phyloP scores from a whole-genome alignment of 1,140 invertebrate species.

The Trissolcus basalis region DNA sequence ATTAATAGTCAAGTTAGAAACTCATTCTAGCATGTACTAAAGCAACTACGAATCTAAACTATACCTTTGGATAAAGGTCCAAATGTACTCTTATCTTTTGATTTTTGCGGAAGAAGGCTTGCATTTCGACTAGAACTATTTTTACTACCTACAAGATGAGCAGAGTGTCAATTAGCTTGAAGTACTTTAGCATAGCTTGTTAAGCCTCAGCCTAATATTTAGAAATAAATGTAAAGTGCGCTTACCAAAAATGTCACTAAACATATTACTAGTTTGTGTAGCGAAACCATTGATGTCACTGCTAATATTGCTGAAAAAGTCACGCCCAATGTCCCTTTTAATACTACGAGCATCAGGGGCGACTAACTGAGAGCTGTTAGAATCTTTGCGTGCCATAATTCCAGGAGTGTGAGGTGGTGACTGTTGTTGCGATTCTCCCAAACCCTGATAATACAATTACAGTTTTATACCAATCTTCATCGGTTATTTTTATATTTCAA shows the following conservation, averaged over 20 bases:
- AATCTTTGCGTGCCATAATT: conserved; percentile 67
- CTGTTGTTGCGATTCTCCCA: conserved; percentile 73
- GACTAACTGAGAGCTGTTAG: conserved; percentile 70
- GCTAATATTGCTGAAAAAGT: conserved; percentile 93
- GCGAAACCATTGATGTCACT: conserved; percentile 93
- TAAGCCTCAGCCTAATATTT: neutral
- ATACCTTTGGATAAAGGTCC: conserved; percentile 85
- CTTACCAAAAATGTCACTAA: conserved; percentile 92
- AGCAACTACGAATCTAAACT: neutral
- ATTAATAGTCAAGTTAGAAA: neutral
- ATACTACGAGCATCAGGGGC: conserved; percentile 65
- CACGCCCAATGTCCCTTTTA: conserved; percentile 79
- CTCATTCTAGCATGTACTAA: neutral
- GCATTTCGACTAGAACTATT: conserved; percentile 70
- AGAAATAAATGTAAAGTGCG: conserved; percentile 1
- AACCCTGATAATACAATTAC: conserved; percentile 61
- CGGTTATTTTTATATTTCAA: conserved; percentile 3
- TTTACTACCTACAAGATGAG: conserved; percentile 68
- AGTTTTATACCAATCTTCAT: too few relatives aligned
- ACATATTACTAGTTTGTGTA: conserved; percentile 92
- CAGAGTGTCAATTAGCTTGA: neutral
- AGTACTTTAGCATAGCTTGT: conserved; percentile 35
- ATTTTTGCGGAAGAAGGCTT: conserved; percentile 67
- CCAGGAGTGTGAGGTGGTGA: conserved; percentile 66
- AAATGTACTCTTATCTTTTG: conserved; percentile 82